Conservation (phyloP, 2,888 invertebrate genomes). For the Zonitis immaculata region DNA sequence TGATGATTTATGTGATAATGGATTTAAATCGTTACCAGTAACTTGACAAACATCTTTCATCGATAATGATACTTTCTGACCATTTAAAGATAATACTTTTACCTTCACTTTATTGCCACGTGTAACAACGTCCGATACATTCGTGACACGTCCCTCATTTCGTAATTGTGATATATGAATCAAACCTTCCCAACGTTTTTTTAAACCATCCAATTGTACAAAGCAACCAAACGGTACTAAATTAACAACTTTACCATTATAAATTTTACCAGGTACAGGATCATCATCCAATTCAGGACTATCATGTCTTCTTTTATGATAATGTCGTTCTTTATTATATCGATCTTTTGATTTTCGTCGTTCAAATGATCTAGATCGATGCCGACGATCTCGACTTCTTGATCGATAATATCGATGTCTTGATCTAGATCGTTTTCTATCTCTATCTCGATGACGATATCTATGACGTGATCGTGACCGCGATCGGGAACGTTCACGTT, state of each 20-base stretch:
- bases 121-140: conserved; percentile 89
- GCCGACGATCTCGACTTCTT: background rate
- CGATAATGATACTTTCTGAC: conserved; percentile 90
- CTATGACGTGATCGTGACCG: conserved; percentile 30
- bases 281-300: conserved; percentile 64
- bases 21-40: conserved; percentile 92
- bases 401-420: conserved; percentile 16
- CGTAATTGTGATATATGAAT: conserved; percentile 95
- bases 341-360: background rate
- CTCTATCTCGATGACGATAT: conserved; percentile 26
- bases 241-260: conserved; percentile 89
- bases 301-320: conserved; percentile 18
- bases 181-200: conserved; percentile 88
- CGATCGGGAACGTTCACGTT: conserved; percentile 32
- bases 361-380: too few relatives aligned
- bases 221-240: conserved; percentile 99
- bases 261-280: conserved; percentile 81
- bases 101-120: conserved; percentile 86
- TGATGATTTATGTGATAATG: conserved; percentile 63
- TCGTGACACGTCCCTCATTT: conserved; percentile 88
- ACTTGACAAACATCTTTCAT: conserved; percentile 98
- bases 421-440: conserved; percentile 12
- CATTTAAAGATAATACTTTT: conserved; percentile 89
- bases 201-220: conserved; percentile 88
- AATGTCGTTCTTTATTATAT: too few relatives aligned